These are phyloP conservation scores for Oxycera nigricornis DNA, from an alignment of 2,888 invertebrate species.

Conservation along the genomic window DNA sequence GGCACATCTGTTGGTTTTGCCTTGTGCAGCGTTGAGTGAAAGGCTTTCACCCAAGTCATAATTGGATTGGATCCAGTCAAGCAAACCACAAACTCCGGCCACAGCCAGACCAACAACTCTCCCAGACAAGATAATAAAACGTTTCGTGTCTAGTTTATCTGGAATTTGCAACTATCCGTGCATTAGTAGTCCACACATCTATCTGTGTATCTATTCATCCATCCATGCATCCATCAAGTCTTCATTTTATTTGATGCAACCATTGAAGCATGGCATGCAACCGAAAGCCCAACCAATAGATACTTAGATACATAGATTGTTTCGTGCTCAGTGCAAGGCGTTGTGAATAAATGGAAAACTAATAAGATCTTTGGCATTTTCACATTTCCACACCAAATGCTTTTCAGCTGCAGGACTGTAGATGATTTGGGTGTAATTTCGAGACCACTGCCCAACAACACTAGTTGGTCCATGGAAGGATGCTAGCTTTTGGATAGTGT, in stretches of 20 bases:
- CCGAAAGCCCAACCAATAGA: neutral
- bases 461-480: no score
- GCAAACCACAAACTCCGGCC: neutral
- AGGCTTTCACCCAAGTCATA: conserved; percentile 27
- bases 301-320: neutral
- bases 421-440: neutral
- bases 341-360: conserved; percentile 12
- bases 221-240: neutral
- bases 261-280: neutral
- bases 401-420: neutral
- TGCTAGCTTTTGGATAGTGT: no score
- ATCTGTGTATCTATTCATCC: neutral
- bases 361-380: conserved; percentile 21
- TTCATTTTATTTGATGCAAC: neutral
- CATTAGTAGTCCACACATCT: neutral
- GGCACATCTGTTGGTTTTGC: neutral
- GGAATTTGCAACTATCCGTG: neutral
- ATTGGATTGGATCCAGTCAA: conserved; percentile 31
- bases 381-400: conserved; percentile 24
- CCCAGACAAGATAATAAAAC: conserved; percentile 15
- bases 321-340: neutral
- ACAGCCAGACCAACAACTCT: neutral
- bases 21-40: conserved; percentile 17
- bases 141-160: neutral
- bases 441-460: no score